These are phyloP conservation scores for Melanaphis sacchari DNA, from an alignment of 1,140 invertebrate species.

Conservation along the genomic window DNA sequence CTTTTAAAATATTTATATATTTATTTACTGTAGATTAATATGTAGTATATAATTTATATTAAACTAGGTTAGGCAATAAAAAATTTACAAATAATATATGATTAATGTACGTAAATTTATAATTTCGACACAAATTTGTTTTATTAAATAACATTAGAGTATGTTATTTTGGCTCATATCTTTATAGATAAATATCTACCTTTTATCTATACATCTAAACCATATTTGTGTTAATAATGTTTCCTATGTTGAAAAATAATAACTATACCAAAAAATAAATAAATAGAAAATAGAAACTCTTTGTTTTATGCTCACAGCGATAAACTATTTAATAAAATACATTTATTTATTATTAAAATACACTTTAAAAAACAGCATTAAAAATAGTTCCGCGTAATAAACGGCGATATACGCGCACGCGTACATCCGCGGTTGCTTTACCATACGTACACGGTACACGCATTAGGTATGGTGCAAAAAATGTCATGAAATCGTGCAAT, in stretches of 20 bases:
- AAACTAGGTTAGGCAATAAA: too few relatives aligned
- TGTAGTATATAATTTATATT: too few relatives aligned
- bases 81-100: too few relatives aligned
- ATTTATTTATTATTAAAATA: not conserved
- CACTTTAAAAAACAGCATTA: not conserved
- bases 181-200: not conserved
- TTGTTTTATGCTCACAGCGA: too few relatives aligned
- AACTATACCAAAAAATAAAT: too few relatives aligned
- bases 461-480: not conserved
- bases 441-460: not conserved
- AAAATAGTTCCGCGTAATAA: not conserved
- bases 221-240: too few relatives aligned
- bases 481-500: constrained; percentile 29
- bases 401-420: not conserved
- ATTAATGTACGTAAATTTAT: not conserved
- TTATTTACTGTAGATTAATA: too few relatives aligned
- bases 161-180: not conserved
- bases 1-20: too few relatives aligned
- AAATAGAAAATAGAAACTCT: too few relatives aligned
- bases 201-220: not conserved
- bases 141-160: not conserved
- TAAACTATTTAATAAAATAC: not conserved
- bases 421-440: not conserved
- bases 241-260: too few relatives aligned
- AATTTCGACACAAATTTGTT: not conserved